Base-by-base conservation (phyloP, 2,113 vertebrate species). In the Bubo blakistoni region DNA sequence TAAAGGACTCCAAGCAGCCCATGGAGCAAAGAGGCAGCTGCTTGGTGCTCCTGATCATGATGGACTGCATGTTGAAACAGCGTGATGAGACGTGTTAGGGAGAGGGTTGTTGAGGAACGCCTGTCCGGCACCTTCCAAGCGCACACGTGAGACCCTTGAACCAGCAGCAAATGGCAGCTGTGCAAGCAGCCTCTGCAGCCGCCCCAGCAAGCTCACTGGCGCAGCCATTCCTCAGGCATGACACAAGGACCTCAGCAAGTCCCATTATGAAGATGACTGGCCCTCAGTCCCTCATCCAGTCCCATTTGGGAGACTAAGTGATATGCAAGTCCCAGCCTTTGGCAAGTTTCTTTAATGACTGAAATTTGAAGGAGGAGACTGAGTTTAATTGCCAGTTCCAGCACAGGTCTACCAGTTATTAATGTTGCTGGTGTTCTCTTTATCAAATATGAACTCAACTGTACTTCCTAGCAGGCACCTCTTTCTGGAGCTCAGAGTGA, bases 241-340 rank as follows among this genome's bases (percentile, higher is more conserved):
- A 89, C 0, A 0, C 0, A 0, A 82, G 71, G n/a, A 51, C 65
- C 55, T 74, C 6, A 0, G 2, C 61, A 54, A 54, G 40, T 54
- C 36, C 36, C 58, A 87, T 74, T 72, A 65, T 2, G 4, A 25
- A 79, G 54, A 82, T 46, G 86, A 92, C 66, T 72, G 40, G 44
- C 59, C n/a, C 72, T 63, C 61, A 42, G 77, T 63, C 49, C 58
- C 26, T 72, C 89, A 87, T 79, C 49, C 52, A 84, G n/a, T 22
- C 52, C 40, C 83, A 6, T n/a, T 38, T 79, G 70, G 73, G 51
- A 93, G 65, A 89, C 52, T n/a, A 66, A 92, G 69, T 5, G 86
- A 91, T 85, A 92, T 0, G 3, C 63, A 85, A 63, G 78, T 16
- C 42, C 54, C 69, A 44, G 86, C 69, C 86, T 73, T 82, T 76